Evolutionary conservation across 2,113 vertebrate genomes (phyloP), one percentile per base, ranked within the genome.

Genomic region (Gnathonemus echidnorhynchus): DNA sequence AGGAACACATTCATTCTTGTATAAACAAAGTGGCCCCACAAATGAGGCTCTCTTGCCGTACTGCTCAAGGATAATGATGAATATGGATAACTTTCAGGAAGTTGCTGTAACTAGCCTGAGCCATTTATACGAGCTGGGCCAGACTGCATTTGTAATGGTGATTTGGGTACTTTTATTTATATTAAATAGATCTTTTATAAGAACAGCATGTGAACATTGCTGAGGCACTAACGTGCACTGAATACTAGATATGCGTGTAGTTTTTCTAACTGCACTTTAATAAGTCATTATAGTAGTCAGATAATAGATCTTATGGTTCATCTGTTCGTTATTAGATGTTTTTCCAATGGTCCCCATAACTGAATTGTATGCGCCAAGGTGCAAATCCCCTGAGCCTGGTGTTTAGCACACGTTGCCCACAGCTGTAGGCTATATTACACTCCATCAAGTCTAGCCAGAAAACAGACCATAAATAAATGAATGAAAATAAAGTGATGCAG

Each of bases 401-500:
- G 74, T 42, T 80, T 42, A 80, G 74, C 5, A 42, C 74, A 80
- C 74, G 74, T 80, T 80, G 74, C 74, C 74, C 74, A 80, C 13
- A 42, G 35, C 35, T 42, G 74, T 42, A 35, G 35, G 31, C 13
- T 39, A 19, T 77, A 77, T 77, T 77, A 39, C 35, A 80, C 74
- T 80, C 31, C 35, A 62, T 62, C 24, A 80, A 80, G 11, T 80
- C 74, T 42, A 19, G 74, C 74, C 74, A 39, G 74, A 80, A 80
- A 80, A 19, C 74, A 80, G 74, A 42, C 74, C 74, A 80, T 80
- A 80, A 80, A 80, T 80, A 42, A 80, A 80, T 80, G 74, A 80
- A 80, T 80, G 74, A 80, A 80, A 80, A 77, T 77, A 42, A 80
- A 80, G 74, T 80, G 74, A 80, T 80, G 74, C 74, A 80, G 74